A percentile compares a stretch with the other conserved stretches of the same genome.
Evolutionary conservation across 2,113 vertebrate species (phyloP).

Genomic region (Xiphophorus maculatus): DNA sequence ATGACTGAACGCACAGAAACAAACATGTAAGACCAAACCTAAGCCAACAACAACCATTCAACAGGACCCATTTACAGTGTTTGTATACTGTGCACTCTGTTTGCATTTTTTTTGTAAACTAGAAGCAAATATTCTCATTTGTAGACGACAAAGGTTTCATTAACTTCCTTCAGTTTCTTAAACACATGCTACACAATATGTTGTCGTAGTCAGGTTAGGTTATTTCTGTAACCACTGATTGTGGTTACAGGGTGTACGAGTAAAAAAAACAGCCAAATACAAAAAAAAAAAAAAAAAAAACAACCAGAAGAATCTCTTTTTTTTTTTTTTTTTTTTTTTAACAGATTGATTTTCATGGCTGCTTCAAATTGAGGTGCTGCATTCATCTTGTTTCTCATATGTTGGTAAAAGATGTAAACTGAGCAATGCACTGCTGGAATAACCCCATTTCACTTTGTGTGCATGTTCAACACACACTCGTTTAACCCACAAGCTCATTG

Average conservation of each 20-base stretch:
- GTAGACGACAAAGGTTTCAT: conserved; percentile 7
- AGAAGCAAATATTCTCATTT: not conserved
- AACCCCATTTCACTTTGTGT: too few species aligned
- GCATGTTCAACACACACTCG: too few species aligned
- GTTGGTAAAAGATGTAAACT: too few species aligned
- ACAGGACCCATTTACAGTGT: conserved; percentile 6
- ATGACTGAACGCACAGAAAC: conserved; percentile 30
- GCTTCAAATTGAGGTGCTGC: too few species aligned
- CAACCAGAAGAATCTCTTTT: too few species aligned
- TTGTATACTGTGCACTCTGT: conserved; percentile 2
- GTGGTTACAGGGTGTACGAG: not conserved
- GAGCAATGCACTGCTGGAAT: too few species aligned
- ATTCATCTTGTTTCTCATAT: too few species aligned
- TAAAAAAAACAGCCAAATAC: too few species aligned
- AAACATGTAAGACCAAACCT: conserved; percentile 41
- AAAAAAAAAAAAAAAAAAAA: not conserved
- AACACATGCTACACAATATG: not conserved
- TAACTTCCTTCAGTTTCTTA: not conserved
- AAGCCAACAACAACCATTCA: conserved; percentile 14
- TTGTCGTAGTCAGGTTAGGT: not conserved
- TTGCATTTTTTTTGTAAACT: not conserved
- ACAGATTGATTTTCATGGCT: too few species aligned
- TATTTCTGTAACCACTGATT: not conserved
- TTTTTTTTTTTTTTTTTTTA: too few species aligned
- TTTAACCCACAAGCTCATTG: too few species aligned